Evolutionary conservation across 2,113 vertebrate species (phyloP).

Genomic region (Vombatus ursinus): DNA sequence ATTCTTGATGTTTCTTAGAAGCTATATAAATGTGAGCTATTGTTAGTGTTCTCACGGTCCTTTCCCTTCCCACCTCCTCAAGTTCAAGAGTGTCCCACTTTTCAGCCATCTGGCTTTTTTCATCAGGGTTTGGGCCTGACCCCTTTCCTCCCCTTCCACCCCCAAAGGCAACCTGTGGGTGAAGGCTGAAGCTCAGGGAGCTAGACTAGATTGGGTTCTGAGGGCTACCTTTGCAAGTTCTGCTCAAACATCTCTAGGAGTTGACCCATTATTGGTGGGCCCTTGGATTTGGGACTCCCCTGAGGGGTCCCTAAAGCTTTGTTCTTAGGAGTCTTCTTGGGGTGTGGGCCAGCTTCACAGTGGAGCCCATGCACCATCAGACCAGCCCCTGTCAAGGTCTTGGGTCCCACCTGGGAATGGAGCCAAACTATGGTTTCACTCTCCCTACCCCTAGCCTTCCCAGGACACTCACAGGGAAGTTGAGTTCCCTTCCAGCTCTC

Average conservation of each 20-base stretch:
- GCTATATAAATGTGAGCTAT: not conserved
- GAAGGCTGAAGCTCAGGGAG: not conserved
- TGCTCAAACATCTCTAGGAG: not conserved
- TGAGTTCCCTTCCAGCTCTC: not conserved
- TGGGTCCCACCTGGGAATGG: not conserved
- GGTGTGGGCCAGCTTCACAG: not conserved
- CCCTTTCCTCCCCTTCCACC: not conserved
- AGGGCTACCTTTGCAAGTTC: not conserved
- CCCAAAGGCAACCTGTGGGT: not conserved
- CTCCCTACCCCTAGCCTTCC: not conserved
- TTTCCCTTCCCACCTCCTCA: not conserved
- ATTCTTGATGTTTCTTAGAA: not conserved
- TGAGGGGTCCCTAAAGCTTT: not conserved
- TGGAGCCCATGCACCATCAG: not conserved
- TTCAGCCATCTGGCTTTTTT: not conserved
- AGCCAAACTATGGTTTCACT: not conserved
- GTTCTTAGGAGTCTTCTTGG: not conserved
- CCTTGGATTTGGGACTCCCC: not conserved
- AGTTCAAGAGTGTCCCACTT: not conserved
- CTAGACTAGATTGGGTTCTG: not conserved
- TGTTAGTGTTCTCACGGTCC: not conserved
- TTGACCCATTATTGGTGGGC: not conserved
- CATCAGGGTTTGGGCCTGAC: not conserved
- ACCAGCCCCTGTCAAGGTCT: not conserved
- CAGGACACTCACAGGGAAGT: not conserved